Conservation (phyloP, 1,140 invertebrate species). For the Penaeus japonicus region DNA sequence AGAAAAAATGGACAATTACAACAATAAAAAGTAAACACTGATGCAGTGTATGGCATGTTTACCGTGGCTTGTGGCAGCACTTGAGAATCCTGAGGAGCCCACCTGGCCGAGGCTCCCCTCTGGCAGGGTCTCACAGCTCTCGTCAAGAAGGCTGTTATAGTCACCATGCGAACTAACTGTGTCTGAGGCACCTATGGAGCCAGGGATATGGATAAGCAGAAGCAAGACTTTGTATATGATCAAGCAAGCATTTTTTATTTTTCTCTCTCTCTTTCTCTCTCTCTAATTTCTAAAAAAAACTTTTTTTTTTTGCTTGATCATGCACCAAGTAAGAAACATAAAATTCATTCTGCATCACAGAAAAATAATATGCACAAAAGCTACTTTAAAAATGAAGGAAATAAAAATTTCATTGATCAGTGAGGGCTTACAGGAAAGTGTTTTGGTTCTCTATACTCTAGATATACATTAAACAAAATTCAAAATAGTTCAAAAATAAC, state of each 20-base stretch:
- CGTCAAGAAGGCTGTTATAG: constrained; percentile 51
- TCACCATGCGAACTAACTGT: constrained; percentile 53
- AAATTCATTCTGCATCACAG: too few species aligned
- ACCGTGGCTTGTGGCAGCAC: constrained; percentile 30
- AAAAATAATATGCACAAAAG: too few species aligned
- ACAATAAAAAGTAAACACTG: neutral
- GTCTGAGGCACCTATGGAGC: constrained; percentile 49
- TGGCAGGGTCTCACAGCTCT: constrained; percentile 32
- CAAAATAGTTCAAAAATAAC: too few species aligned
- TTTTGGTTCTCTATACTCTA: too few species aligned
- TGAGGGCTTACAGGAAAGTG: too few species aligned
- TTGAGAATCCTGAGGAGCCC: constrained; percentile 2
- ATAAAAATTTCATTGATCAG: too few species aligned
- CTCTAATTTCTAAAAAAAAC: too few species aligned
- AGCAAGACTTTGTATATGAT: constrained; percentile 7
- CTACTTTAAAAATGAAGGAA: too few species aligned
- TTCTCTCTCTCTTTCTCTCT: too few species aligned
- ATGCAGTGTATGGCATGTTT: neutral
- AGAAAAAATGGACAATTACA: neutral
- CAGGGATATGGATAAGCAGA: neutral
- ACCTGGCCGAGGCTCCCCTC: constrained; percentile 32
- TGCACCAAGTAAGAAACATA: too few species aligned
- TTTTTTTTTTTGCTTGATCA: too few species aligned
- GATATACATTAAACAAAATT: too few species aligned
- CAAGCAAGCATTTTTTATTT: neutral